Base-by-base conservation (phyloP, 2,797 vertebrate genomes). In the Phrynocephalus guinanensis region DNA sequence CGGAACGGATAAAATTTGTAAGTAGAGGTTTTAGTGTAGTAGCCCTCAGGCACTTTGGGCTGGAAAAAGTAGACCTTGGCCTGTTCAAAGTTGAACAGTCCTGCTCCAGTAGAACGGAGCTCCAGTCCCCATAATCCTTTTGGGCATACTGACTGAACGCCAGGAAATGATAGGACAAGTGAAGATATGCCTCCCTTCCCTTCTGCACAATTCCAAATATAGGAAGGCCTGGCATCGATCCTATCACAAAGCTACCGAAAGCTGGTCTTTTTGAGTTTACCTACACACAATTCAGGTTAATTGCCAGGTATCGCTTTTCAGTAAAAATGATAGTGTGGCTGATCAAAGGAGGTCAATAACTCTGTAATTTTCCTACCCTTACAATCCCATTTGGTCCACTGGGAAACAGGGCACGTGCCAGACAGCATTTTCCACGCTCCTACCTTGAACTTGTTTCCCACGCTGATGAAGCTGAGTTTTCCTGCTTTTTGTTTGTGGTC, bases 361-460 rank as follows among this genome's bases (percentile, higher is more conserved):
- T 7, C 8, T 76, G 6, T 60, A 76, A 0, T 76, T 88, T 15
- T 87, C 44, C 38, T 79, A 90, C 66, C 1, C 1, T 50, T 82
- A 15, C 71, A 15, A 3, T 60, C 85, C 22, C 77, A 83, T 71
- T 20, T 86, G 85, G 52, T 85, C 20, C 44, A 44, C 4, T 88
- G 79, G 79, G 68, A 8, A 86, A 88, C 6, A 24, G 24, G 3
- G 9, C 79, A 0, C 83, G 8, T 50, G 38, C 60, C 90, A 66
- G 15, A 10, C 28, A 85, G 16, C 38, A 86, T 70, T 50, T 66
- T 13, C 11, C 79, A 44, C 22, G 44, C 9, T 22, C 72, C 96
- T 96, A 99, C 99, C 98, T 98, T 99, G 90, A 99, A 99, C 92
- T 99, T 99, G 97, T 99, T 99, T 76, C 98, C 99, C 60, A 99